Evolutionary conservation across 1,140 invertebrate genomes (phyloP).

Genomic region (Galendromus occidentalis): DNA sequence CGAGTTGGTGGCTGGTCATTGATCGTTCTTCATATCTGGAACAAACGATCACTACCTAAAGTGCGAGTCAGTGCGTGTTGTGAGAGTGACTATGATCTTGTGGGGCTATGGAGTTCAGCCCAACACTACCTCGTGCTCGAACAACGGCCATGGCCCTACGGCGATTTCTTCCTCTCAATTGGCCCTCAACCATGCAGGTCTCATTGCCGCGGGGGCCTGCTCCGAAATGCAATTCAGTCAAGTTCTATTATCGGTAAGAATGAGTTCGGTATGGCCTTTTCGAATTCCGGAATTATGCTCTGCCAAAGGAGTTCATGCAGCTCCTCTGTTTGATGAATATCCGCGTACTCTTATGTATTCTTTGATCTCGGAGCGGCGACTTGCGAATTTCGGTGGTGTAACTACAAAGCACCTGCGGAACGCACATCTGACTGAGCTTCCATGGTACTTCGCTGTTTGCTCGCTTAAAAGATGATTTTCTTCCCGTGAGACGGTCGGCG

Average conservation of each 20-base stretch:
- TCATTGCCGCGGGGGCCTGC: not conserved
- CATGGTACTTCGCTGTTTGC: no score
- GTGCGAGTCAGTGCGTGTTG: not conserved
- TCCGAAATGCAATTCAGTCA: slow-evolving; percentile 10
- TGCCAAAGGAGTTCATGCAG: no score
- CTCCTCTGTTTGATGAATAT: no score
- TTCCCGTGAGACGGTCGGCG: no score
- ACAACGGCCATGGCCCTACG: not conserved
- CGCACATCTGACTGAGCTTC: no score
- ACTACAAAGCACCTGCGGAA: no score
- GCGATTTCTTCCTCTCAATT: not conserved
- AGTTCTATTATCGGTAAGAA: not conserved
- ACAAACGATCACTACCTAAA: not conserved
- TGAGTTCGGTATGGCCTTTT: no score
- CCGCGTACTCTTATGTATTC: no score
- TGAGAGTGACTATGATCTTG: slow-evolving; percentile 7
- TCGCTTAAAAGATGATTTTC: no score
- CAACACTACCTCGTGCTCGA: not conserved
- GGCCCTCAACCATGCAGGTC: not conserved
- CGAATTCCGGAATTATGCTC: no score
- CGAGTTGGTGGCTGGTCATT: not conserved
- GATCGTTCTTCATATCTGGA: not conserved
- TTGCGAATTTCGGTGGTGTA: no score
- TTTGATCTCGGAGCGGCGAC: no score
- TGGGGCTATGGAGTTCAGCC: not conserved